Evolutionary conservation across 2,797 vertebrate species (phyloP), one percentile per base, ranked within the genome.

Genomic region (Oryzias sinensis): DNA sequence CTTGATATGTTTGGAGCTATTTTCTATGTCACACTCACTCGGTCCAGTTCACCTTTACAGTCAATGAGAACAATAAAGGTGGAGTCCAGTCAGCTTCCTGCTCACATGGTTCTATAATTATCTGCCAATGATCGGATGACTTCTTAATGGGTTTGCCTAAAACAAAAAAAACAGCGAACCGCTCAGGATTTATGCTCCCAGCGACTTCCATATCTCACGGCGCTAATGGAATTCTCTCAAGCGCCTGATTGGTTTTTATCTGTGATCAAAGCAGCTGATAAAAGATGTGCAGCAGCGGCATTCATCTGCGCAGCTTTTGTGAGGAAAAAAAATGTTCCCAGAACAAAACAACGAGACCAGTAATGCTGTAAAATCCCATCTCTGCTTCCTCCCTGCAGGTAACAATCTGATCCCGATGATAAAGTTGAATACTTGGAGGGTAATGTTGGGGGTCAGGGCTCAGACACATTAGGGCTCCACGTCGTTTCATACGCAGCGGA

Each of bases 121-220:
- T 87, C 77, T 3, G 51, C 56, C 20, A 78, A 83, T 75, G 79
- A 89, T 87, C 81, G 87, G 83, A 87, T 85, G 81, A 82, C 81
- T 88, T 74, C 85, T 22, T 81, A 88, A 87, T 87, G 84, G 84
- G 79, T 84, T 87, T 79, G 73, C 87, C 80, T 85, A 75, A 81
- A 88, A 22, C 20, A 88, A 37, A 11, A 33, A 33, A 37, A 37
- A 88, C 80, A 78, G 80, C 79, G 72, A 82, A 77, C 83, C 81
- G 83, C 82, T 85, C 83, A 82, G 76, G 80, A 84, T 84, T 79
- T 72, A 68, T 11, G 76, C 86, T 79, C 0, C 41, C 47, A 85
- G 86, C 76, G 45, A 73, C 66, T 78, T 76, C 85, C 83, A 78
- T 74, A 84, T 87, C 84, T 87, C 86, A 87, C 84, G 81, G 86